Evolutionary conservation across 2,113 vertebrate species (phyloP).

Genomic region (Thermophis baileyi): DNA sequence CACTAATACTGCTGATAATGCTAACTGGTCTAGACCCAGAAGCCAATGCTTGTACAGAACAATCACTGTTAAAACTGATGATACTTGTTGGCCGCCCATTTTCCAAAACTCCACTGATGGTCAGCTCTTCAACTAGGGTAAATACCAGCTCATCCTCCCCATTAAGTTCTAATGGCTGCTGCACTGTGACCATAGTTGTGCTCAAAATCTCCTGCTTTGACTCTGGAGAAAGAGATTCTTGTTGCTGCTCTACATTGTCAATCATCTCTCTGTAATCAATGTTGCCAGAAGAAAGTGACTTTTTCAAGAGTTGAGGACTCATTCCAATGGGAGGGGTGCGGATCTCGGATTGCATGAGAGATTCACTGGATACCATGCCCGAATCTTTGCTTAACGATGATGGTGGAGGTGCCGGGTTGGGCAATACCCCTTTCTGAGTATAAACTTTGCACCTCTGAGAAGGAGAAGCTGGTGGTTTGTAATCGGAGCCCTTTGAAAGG

Average conservation of each 20-base stretch:
- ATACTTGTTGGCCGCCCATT: constrained; percentile 86
- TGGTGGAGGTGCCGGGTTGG: constrained; percentile 75
- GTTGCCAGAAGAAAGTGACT: constrained; percentile 75
- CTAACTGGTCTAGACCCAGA: constrained; percentile 83
- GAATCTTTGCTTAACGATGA: constrained; percentile 76
- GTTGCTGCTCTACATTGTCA: constrained; percentile 66
- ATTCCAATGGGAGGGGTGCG: constrained; percentile 91
- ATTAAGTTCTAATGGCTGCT: constrained; percentile 78
- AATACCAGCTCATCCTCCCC: constrained; percentile 85
- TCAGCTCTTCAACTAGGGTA: constrained; percentile 80
- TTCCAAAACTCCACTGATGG: constrained; percentile 79
- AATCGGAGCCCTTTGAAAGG: constrained; percentile 91
- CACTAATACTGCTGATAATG: constrained; percentile 91
- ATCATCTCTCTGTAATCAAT: constrained; percentile 72
- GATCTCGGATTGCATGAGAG: constrained; percentile 77
- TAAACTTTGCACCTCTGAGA: constrained; percentile 96
- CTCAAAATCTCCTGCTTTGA: constrained; percentile 78
- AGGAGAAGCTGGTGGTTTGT: constrained; percentile 86
- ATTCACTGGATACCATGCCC: constrained; percentile 75
- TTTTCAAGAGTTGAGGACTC: constrained; percentile 86
- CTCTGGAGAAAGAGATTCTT: constrained; percentile 65
- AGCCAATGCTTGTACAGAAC: constrained; percentile 79
- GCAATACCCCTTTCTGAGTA: constrained; percentile 93
- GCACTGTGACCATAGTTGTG: constrained; percentile 83
- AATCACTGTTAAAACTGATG: constrained; percentile 90